A percentile compares a stretch with the other conserved stretches of the same genome.
phyloP scores from a whole-genome alignment of 1,140 invertebrate genomes.

The Orussus abietinus region DNA sequence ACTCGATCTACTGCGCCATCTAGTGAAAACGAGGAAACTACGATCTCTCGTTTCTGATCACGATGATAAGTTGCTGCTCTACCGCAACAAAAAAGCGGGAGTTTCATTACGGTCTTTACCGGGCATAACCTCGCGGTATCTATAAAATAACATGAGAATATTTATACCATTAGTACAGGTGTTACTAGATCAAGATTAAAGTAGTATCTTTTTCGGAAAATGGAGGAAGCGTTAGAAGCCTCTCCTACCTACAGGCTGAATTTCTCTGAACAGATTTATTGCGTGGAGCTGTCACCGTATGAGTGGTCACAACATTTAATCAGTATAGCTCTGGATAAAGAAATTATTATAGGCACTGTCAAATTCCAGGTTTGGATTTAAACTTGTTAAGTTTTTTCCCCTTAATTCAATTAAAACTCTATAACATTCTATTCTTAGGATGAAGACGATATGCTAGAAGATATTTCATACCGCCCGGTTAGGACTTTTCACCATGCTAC shows the following conservation, averaged over 20 bases:
- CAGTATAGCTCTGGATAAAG: conserved; percentile 47
- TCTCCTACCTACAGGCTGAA: conserved; percentile 40
- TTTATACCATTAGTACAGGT: no score
- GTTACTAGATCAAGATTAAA: no score
- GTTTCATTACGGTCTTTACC: no score
- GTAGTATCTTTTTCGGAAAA: no score
- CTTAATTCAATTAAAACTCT: background rate
- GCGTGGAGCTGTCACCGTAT: conserved; percentile 53
- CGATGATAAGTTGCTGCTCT: no score
- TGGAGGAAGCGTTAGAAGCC: conserved; percentile 44
- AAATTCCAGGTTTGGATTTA: conserved; percentile 48
- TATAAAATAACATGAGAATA: no score
- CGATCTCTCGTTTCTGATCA: no score
- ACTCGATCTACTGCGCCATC: no score
- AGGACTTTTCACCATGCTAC: conserved; percentile 53
- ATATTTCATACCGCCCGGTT: conserved; percentile 39
- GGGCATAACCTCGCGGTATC: no score
- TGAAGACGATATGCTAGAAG: conserved; percentile 44
- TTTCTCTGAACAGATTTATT: conserved; percentile 46
- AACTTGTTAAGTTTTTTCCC: background rate
- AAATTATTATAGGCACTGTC: conserved; percentile 46
- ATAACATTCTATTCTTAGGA: conserved; percentile 28
- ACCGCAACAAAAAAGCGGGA: no score
- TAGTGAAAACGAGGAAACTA: no score
- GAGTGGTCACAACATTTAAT: conserved; percentile 55